Evolutionary conservation across 2,888 invertebrate genomes (phyloP).

Genomic region (Lithophane ornitopus): DNA sequence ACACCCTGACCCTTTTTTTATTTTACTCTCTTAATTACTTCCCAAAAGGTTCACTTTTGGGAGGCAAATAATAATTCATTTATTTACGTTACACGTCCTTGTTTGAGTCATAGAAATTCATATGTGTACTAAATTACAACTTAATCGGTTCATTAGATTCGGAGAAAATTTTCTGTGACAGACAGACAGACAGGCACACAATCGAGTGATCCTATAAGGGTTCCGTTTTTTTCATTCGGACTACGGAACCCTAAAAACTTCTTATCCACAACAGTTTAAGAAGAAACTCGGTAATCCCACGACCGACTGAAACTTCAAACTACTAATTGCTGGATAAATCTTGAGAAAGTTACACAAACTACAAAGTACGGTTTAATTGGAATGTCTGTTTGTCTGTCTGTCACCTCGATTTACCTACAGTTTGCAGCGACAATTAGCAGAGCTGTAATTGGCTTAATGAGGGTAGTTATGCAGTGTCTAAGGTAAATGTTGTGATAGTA

Average conservation of each 20-base stretch:
- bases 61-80: no score
- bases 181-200: no score
- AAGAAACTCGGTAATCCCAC: slow-evolving; percentile 63
- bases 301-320: slow-evolving; percentile 62
- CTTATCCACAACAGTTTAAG: slow-evolving; percentile 45
- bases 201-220: no score
- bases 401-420: slow-evolving; percentile 34
- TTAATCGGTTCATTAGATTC: no score
- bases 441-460: slow-evolving; percentile 57
- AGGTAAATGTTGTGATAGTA: not conserved
- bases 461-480: not conserved
- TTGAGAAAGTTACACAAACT: slow-evolving; percentile 67
- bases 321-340: slow-evolving; percentile 78
- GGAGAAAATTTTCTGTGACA: no score
- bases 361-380: slow-evolving; percentile 72
- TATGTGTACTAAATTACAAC: no score
- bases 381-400: slow-evolving; percentile 59
- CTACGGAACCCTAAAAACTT: not conserved
- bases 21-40: no score
- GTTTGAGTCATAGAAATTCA: no score
- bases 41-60: no score
- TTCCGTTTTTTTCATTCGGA: no score
- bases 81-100: no score
- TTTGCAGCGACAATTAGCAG: slow-evolving; percentile 44
- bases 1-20: no score